These are phyloP conservation scores for Eurytoma californica DNA, from an alignment of 2,888 invertebrate genomes.

Conservation along the genomic window DNA sequence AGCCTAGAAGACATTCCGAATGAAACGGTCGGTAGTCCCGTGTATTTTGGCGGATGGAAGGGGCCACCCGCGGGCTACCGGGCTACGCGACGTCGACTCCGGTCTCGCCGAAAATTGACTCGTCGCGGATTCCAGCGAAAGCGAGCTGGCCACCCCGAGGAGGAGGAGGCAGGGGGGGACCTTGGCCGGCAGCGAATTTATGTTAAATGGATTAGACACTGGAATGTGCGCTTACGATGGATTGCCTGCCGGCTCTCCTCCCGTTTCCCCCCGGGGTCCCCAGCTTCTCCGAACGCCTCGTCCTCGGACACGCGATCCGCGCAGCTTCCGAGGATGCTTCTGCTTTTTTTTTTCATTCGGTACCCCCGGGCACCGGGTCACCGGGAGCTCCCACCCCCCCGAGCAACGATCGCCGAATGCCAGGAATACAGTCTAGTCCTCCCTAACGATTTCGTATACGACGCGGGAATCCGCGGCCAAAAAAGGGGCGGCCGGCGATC, in stretches of 20 bases:
- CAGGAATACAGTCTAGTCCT: background rate
- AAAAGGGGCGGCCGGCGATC: background rate
- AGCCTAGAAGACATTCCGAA: slow-evolving; percentile 46
- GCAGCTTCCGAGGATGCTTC: slow-evolving; percentile 15
- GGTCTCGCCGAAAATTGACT: slow-evolving; percentile 67
- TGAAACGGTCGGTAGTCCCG: slow-evolving; percentile 10
- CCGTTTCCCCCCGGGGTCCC: background rate
- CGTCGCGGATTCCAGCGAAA: slow-evolving; percentile 65
- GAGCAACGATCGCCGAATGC: background rate
- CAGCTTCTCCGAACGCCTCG: slow-evolving; percentile 9
- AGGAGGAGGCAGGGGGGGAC: slow-evolving; percentile 41
- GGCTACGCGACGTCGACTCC: background rate
- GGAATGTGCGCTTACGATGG: slow-evolving; percentile 71
- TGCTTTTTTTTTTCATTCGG: background rate
- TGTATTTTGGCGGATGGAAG: slow-evolving; percentile 58
- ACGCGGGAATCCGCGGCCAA: background rate
- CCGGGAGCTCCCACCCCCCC: background rate
- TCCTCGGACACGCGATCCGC: slow-evolving; percentile 17
- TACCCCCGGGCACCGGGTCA: background rate
- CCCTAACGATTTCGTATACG: background rate
- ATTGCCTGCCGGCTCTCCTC: slow-evolving; percentile 61
- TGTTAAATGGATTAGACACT: slow-evolving; percentile 74
- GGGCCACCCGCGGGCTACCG: slow-evolving; percentile 29
- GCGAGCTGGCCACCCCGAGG: slow-evolving; percentile 24
- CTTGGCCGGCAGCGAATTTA: slow-evolving; percentile 65